Evolutionary conservation across 2,888 invertebrate species (phyloP), one percentile per base, ranked within the genome.

Genomic region (Sarcophaga rosellei): DNA sequence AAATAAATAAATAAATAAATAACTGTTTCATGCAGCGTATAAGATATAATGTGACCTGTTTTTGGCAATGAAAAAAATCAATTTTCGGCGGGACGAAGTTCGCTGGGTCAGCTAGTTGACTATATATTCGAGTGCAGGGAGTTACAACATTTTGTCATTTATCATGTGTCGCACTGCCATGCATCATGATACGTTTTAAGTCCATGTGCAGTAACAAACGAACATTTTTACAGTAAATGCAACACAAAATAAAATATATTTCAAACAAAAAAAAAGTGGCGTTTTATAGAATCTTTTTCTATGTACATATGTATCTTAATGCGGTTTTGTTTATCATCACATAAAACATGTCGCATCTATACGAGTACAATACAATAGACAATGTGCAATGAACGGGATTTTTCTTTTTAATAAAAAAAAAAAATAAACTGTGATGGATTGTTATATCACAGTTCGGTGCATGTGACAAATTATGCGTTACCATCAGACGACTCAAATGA

Each of bases 111-210:
- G n/a, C n/a, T n/a, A n/a, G n/a, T n/a, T 53, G 53, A 53, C 53
- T 25, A 73, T 23, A 69, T 69, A 47, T 25, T 45, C 44, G 15
- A 35, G 59, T 2, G 15, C 44, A 77, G 6, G 69, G 12, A 20
- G 35, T 5, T 68, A 20, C 15, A n/a, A 21, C 45, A 73, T 15
- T 12, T 61, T 44, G 20, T 44, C 25, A 73, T 73, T 61, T 62
- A 73, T 73, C 61, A 73, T 73, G 44, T 23, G 65, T 53, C 17
- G 53, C 53, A 53, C 17, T 1, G 53, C 53, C 35, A 10, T 73
- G 44, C 61, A 44, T 73, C n/a, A 45, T 21, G 59, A 21, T 47
- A 45, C 21, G 73, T 21, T 4, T 53, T 17, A 17, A 2, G 15
- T 53, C 0, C 53, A 53, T 73, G 62, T 59, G 53, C 20, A 62